These are phyloP conservation scores for Pteruthius melanotis DNA, from an alignment of 2,113 vertebrate genomes.

Conservation along the genomic window DNA sequence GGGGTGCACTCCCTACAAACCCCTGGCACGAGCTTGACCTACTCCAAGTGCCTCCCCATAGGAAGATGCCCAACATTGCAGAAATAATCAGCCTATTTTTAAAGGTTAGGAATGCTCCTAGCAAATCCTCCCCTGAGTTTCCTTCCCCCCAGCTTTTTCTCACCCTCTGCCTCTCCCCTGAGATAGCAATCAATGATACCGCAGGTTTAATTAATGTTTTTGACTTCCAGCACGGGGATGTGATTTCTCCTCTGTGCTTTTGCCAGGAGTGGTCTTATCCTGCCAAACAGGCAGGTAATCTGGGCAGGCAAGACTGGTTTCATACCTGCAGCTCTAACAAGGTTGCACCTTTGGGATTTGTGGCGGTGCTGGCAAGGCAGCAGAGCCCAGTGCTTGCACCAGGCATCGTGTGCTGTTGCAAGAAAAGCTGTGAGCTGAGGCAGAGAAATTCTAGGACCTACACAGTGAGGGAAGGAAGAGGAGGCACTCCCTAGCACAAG, in stretches of 20 bases:
- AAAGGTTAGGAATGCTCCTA: background rate
- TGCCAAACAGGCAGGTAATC: background rate
- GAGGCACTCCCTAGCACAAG: background rate
- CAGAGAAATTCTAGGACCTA: background rate
- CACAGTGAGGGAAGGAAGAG: background rate
- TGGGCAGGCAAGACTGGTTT: background rate
- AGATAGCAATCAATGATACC: conserved; percentile 45
- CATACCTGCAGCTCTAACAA: background rate
- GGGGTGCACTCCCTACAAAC: background rate
- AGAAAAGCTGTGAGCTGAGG: background rate
- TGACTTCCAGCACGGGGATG: conserved; percentile 26
- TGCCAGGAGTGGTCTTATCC: conserved; percentile 19
- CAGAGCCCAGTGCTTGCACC: background rate
- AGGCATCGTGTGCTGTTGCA: rapidly evolving
- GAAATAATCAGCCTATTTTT: background rate
- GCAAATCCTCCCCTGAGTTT: background rate
- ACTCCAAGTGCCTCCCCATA: background rate
- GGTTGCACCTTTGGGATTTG: background rate
- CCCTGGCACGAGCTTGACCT: background rate
- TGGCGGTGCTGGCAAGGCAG: background rate
- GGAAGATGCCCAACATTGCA: rapidly evolving
- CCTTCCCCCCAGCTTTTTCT: conserved; percentile 13
- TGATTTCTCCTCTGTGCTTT: conserved; percentile 31
- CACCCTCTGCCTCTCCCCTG: conserved; percentile 33
- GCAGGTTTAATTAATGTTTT: conserved; percentile 54